Conservation (phyloP, 2,797 vertebrate species). For the Myotis planiceps region DNA sequence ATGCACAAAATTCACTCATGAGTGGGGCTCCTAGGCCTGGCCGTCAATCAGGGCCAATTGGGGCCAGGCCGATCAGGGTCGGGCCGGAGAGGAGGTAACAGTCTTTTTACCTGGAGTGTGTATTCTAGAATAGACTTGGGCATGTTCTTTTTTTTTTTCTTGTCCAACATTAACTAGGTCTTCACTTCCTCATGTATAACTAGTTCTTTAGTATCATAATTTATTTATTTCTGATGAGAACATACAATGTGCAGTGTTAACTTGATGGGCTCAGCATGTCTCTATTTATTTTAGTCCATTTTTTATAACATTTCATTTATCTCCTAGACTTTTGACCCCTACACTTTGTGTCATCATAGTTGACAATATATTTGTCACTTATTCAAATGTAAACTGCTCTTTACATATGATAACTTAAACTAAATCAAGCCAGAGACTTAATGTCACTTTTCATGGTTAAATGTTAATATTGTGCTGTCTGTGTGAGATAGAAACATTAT, state of each 20-base stretch:
- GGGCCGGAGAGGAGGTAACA: background rate
- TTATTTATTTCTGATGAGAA: background rate
- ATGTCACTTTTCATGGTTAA: background rate
- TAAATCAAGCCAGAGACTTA: background rate
- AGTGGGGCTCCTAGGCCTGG: too few relatives aligned
- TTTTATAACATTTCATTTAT: background rate
- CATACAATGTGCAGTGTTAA: too few relatives aligned
- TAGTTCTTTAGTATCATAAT: background rate
- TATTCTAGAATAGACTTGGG: background rate
- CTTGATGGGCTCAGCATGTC: background rate
- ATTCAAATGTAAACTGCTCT: background rate
- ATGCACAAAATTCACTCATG: too few relatives aligned
- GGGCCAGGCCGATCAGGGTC: too few relatives aligned
- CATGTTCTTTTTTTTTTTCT: background rate
- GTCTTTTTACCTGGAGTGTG: background rate
- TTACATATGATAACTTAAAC: background rate
- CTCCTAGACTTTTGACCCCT: background rate
- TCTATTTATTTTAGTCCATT: background rate
- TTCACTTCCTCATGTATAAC: background rate
- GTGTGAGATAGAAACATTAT: background rate
- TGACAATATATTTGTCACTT: background rate
- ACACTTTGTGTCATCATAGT: background rate
- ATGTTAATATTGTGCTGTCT: background rate
- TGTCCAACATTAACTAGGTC: background rate
- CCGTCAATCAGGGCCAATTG: too few relatives aligned